Evolutionary conservation across 2,888 invertebrate species (phyloP).

Genomic region (Aspidiotus rigidus): DNA sequence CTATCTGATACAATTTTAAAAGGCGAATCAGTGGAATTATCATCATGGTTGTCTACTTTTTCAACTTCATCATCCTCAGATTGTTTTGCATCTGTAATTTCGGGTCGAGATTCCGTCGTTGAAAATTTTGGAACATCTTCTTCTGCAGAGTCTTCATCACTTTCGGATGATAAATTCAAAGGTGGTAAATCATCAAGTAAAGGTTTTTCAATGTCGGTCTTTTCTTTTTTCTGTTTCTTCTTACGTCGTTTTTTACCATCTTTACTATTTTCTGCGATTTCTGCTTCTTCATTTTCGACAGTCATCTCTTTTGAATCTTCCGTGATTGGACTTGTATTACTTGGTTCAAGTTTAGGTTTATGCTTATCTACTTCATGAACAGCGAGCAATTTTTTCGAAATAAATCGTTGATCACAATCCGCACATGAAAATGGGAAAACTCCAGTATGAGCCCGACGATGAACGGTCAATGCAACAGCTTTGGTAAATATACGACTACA

Average conservation of each 20-base stretch:
- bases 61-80: not conserved
- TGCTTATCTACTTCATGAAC: conserved; percentile 50
- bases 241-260: conserved; percentile 16
- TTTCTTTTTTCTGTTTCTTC: conserved; percentile 42
- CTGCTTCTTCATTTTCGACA: not conserved
- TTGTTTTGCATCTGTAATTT: not conserved
- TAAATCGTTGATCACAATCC: conserved; percentile 68
- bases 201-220: conserved; percentile 45
- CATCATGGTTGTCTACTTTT: not conserved
- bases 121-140: conserved; percentile 43
- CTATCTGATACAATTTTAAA: not conserved
- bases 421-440: conserved; percentile 64
- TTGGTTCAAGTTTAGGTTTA: not conserved
- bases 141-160: conserved; percentile 52
- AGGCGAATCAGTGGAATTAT: not conserved
- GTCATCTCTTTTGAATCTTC: not conserved
- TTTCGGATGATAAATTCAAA: conserved; percentile 68
- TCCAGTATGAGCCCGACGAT: conserved; percentile 65
- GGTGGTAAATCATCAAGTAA: conserved; percentile 66
- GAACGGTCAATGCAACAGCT: conserved; percentile 72
- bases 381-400: conserved; percentile 65
- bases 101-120: not conserved
- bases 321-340: not conserved
- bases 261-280: not conserved
- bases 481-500: conserved; percentile 64